Base-by-base conservation (phyloP, 2,113 vertebrate species). In the Catharus bicknelli region DNA sequence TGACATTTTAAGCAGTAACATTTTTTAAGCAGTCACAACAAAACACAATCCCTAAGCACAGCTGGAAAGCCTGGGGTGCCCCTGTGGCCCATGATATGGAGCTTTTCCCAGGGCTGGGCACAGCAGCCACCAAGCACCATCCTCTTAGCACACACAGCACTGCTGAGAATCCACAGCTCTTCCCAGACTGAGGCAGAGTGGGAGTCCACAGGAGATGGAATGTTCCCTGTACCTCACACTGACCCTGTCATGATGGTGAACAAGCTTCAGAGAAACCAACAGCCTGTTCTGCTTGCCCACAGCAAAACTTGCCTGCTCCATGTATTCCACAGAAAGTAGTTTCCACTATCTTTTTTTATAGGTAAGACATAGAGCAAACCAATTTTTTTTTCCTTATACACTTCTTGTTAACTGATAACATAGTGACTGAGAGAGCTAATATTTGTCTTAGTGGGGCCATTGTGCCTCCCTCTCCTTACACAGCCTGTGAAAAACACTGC, bases 111-210 rank as follows among this genome's bases (percentile, higher is more conserved):
- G n/a, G 34, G 22, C 27, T 59, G 64, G 27, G 32, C 16, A 10
- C 10, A 1, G 2, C 8, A 2, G 7, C 16, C 69, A 45, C 8
- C 1, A 25, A 74, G 45, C 43, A 48, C 8, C 0, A 0, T 59
- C 50, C 9, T 66, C 58, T 51, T 55, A 11, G 14, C 45, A 9
- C 18, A 30, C 16, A 21, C 53, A 42, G 27, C 26, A 9, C 30
- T 29, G 17, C 58, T 69, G 45, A 30, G 38, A n/a, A 73, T 14
- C 42, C 30, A 19, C 43, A 50, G 67, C 64, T 47, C 17, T 16
- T 85, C 42, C 45, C 78, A 80, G 42, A 43, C 29, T 8, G 7
- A 58, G 20, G 43, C 15, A 63, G 48, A 29, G 63, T 0, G 16
- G 29, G 30, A 86, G 36, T 42, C 38, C 38, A 42, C 19, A 42